These are phyloP conservation scores for Diuraphis noxia DNA, from an alignment of 1,140 invertebrate genomes.

Conservation along the genomic window DNA sequence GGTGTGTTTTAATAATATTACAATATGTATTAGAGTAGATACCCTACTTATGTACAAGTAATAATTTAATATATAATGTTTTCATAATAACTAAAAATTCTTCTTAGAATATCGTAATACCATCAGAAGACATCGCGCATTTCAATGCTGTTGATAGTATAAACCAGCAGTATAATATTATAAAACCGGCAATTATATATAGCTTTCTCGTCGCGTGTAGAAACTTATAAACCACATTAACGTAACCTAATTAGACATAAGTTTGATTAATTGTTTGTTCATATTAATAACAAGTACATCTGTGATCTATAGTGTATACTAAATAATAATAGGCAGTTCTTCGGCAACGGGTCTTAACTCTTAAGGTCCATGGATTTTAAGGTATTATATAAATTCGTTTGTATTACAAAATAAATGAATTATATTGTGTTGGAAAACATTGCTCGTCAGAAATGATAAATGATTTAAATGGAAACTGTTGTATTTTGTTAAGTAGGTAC, in stretches of 20 bases:
- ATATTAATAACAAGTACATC: background rate
- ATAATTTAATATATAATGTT: too few species aligned
- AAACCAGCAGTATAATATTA: too few species aligned
- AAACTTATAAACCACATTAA: background rate
- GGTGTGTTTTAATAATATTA: too few species aligned
- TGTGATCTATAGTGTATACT: background rate
- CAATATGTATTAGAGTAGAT: too few species aligned
- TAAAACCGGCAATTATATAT: background rate
- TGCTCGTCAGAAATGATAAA: background rate
- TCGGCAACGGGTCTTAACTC: background rate
- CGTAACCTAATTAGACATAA: background rate
- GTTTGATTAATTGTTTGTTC: background rate
- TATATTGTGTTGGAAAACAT: background rate
- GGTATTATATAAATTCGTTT: background rate
- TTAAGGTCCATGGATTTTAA: background rate
- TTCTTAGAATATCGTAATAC: background rate
- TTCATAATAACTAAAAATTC: background rate
- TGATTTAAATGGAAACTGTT: background rate
- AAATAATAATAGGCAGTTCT: background rate
- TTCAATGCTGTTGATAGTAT: too few species aligned
- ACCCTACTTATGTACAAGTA: too few species aligned
- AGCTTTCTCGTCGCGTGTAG: background rate
- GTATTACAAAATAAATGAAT: background rate
- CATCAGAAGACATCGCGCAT: too few species aligned
- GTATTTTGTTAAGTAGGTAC: background rate